Conservation (phyloP, 2,888 invertebrate species). For the Eutolmus rufibarbis region DNA sequence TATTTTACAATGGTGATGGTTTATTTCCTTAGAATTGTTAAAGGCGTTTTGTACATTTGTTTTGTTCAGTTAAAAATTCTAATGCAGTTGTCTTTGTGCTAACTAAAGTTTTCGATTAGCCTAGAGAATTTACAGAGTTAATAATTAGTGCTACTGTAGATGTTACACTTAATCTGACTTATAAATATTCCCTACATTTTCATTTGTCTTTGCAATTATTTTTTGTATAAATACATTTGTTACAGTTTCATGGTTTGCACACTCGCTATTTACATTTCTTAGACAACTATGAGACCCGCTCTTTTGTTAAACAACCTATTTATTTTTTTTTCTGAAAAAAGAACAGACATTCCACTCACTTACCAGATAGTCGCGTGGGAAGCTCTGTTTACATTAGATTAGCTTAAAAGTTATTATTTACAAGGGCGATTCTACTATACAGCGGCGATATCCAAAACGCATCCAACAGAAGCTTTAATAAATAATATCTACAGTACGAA, state of each 20-base stretch:
- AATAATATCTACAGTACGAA: slow-evolving; percentile 23
- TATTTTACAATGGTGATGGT: slow-evolving; percentile 34
- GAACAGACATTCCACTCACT: neutral
- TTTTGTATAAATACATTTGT: slow-evolving; percentile 37
- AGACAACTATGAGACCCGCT: slow-evolving; percentile 36
- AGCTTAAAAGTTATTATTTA: neutral
- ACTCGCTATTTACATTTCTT: slow-evolving; percentile 17
- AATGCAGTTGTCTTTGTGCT: slow-evolving; percentile 37
- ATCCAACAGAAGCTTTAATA: slow-evolving; percentile 2
- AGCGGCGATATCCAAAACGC: neutral
- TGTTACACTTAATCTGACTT: neutral
- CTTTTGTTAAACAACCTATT: neutral
- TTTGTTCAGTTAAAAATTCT: slow-evolving; percentile 32
- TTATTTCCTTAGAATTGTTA: slow-evolving; percentile 9
- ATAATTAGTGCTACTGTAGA: neutral
- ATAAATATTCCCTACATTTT: neutral
- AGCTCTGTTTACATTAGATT: slow-evolving; percentile 19
- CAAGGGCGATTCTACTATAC: slow-evolving; percentile 12
- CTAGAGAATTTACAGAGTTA: slow-evolving; percentile 1
- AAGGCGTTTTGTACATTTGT: slow-evolving; percentile 35
- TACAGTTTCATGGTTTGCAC: neutral
- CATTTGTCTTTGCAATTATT: slow-evolving; percentile 20
- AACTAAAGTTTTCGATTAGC: slow-evolving; percentile 1
- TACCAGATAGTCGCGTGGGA: slow-evolving; percentile 34
- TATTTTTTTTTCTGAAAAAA: neutral